Conservation (phyloP, 2,888 invertebrate species). For the Noctua pronuba region DNA sequence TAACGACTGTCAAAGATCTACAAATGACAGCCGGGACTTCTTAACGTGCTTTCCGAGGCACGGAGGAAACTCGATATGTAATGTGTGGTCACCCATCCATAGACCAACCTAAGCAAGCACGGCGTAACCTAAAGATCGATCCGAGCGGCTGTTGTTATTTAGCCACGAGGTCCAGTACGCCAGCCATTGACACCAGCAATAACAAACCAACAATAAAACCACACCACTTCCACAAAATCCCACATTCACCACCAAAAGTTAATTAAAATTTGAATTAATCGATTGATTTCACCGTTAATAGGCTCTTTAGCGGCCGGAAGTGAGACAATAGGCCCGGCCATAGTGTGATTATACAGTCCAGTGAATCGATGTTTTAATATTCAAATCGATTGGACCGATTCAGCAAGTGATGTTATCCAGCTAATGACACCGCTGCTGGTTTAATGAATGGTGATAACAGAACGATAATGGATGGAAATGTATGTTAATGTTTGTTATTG, state of each 20-base stretch:
- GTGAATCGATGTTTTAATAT: slow-evolving; percentile 78
- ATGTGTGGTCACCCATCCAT: too few relatives aligned
- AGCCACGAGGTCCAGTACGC: too few relatives aligned
- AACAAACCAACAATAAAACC: slow-evolving; percentile 25
- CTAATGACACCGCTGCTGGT: slow-evolving; percentile 73
- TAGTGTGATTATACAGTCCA: slow-evolving; percentile 78
- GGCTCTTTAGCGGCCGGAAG: slow-evolving; percentile 73
- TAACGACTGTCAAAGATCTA: too few relatives aligned
- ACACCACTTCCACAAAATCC: slow-evolving; percentile 15
- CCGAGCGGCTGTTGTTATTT: too few relatives aligned
- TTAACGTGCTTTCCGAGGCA: too few relatives aligned
- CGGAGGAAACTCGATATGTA: too few relatives aligned
- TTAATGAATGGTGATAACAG: slow-evolving; percentile 69
- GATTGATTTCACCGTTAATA: slow-evolving; percentile 64
- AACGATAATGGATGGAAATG: slow-evolving; percentile 47
- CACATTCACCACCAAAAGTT: slow-evolving; percentile 38
- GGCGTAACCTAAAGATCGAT: too few relatives aligned
- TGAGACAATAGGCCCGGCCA: slow-evolving; percentile 74
- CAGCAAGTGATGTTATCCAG: slow-evolving; percentile 70
- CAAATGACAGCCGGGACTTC: too few relatives aligned
- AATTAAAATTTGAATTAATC: slow-evolving; percentile 66
- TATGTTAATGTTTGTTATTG: slow-evolving; percentile 49
- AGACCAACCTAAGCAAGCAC: too few relatives aligned
- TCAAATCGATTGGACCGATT: slow-evolving; percentile 74
- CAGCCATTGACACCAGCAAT: not conserved